A percentile compares a stretch with the other conserved stretches of the same genome.
Conservation (phyloP, 2,113 vertebrate species). For the Chrysochloris asiatica region DNA sequence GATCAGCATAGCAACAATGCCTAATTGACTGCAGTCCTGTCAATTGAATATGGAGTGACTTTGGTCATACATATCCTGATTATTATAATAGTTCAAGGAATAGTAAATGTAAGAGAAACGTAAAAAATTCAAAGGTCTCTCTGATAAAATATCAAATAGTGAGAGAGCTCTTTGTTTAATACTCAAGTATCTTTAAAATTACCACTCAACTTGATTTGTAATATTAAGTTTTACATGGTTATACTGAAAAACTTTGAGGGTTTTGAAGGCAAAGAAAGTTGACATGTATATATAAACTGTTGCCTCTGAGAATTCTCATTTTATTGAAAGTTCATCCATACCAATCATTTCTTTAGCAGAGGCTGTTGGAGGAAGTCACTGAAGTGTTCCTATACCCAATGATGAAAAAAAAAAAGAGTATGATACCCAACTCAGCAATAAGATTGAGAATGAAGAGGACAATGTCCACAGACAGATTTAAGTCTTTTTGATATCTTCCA, state of each 20-base stretch:
- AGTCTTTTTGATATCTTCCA: not conserved
- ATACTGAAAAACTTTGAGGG: not conserved
- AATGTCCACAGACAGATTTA: not conserved
- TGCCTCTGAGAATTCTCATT: not conserved
- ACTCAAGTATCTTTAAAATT: constrained; percentile 29
- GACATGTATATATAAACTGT: not conserved
- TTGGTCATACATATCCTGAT: not conserved
- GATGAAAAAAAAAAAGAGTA: not conserved
- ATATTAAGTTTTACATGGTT: not conserved
- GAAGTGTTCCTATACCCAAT: not conserved
- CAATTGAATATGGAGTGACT: constrained; percentile 32
- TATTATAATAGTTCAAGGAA: constrained; percentile 25
- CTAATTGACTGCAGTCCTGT: constrained; percentile 43
- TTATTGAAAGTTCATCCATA: not conserved
- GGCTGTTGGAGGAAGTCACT: not conserved
- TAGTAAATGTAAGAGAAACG: not conserved
- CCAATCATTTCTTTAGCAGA: not conserved
- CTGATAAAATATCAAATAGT: not conserved
- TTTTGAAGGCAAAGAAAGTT: constrained; percentile 9
- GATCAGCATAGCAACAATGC: constrained; percentile 5
- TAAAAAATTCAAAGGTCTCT: constrained; percentile 11
- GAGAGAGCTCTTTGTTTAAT: not conserved
- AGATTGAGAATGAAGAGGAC: not conserved
- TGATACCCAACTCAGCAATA: not conserved
- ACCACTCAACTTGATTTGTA: not conserved